Evolutionary conservation across 2,888 invertebrate genomes (phyloP).

Genomic region (Acrobasis suavella): DNA sequence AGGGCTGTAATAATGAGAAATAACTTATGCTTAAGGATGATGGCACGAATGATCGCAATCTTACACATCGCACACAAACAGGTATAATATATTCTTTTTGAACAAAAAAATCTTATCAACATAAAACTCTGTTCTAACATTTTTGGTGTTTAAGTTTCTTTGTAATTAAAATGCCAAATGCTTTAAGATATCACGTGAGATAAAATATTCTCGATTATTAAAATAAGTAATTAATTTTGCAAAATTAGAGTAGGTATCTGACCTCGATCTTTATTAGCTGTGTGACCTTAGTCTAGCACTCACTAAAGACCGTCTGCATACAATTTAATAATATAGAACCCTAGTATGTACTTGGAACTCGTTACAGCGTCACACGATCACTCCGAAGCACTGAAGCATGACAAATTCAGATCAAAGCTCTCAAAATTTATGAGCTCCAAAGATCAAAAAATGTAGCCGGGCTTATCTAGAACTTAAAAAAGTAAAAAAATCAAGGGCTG

Average conservation of each 20-base stretch:
- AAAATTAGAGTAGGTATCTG: background rate
- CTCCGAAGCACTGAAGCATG: background rate
- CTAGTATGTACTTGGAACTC: background rate
- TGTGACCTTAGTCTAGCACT: background rate
- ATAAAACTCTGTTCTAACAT: too few species aligned
- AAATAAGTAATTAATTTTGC: background rate
- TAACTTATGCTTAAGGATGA: too few species aligned
- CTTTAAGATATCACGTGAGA: background rate
- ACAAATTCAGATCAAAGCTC: background rate
- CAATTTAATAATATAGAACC: background rate
- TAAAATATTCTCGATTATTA: background rate
- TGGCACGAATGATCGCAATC: too few species aligned
- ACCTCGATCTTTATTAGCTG: background rate
- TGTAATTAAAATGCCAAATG: too few species aligned
- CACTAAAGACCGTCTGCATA: background rate
- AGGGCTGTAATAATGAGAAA: too few species aligned
- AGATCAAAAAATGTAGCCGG: background rate
- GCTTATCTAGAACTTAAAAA: background rate
- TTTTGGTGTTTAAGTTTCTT: too few species aligned
- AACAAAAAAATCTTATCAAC: too few species aligned
- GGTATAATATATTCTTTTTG: too few species aligned
- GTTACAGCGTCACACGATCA: background rate
- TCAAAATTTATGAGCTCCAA: background rate
- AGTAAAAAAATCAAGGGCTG: too few species aligned
- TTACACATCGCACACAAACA: too few species aligned